A percentile compares a stretch with the other conserved stretches of the same genome.
phyloP scores from a whole-genome alignment of 2,888 invertebrate genomes.

The Lutraria lutraria region DNA sequence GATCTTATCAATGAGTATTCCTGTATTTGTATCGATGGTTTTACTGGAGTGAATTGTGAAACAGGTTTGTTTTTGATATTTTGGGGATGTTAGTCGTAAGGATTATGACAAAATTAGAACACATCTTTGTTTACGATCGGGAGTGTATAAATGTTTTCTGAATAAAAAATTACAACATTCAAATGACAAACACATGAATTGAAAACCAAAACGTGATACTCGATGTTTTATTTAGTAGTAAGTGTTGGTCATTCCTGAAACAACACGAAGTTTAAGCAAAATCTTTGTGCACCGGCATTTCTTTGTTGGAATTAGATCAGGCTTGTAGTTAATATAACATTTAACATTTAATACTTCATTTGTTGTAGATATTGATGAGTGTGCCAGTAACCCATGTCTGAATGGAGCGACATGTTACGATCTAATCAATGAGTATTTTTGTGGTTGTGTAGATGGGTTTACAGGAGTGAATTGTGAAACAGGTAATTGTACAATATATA shows the following conservation, averaged over 20 bases:
- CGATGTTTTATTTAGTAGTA: no score
- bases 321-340: no score
- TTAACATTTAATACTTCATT: background rate
- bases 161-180: background rate
- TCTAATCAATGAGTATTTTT: slow-evolving; percentile 29
- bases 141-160: no score
- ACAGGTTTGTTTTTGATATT: slow-evolving; percentile 14
- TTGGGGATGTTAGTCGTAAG: no score
- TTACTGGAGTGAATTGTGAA: slow-evolving; percentile 30
- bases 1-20: slow-evolving; percentile 36
- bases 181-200: no score
- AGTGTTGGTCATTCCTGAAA: no score
- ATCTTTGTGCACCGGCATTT: no score
- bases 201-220: no score
- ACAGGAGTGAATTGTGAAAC: slow-evolving; percentile 25
- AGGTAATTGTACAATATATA: slow-evolving; percentile 15
- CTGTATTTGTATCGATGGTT: slow-evolving; percentile 26
- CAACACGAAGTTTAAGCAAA: no score
- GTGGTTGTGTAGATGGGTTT: slow-evolving; percentile 28
- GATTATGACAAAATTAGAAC: no score
- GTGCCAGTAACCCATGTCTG: slow-evolving; percentile 37
- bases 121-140: no score
- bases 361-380: slow-evolving; percentile 34
- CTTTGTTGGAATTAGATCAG: no score
- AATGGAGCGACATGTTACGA: slow-evolving; percentile 36